These are phyloP conservation scores for Loris lydekkerianus DNA, from an alignment of 2,797 vertebrate genomes.

Conservation along the genomic window DNA sequence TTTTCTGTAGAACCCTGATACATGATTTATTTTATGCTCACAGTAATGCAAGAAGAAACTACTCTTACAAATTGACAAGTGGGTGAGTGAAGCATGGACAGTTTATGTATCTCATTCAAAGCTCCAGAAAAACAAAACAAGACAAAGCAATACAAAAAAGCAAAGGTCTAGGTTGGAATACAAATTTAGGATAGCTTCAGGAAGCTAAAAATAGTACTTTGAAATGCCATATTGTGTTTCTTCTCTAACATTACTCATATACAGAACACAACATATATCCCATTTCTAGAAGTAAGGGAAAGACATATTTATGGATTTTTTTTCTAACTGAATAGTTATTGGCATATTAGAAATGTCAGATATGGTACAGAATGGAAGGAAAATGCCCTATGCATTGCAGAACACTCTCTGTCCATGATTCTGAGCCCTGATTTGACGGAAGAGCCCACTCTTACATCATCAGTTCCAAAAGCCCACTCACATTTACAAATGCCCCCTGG, in stretches of 20 bases:
- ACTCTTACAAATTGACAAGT: neutral
- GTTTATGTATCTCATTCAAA: neutral
- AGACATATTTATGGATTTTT: neutral
- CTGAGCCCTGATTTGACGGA: neutral
- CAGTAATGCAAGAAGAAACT: neutral
- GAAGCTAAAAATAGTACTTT: neutral
- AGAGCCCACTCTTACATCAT: neutral
- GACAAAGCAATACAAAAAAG: too few species aligned
- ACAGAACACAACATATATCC: neutral
- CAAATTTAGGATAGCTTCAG: neutral
- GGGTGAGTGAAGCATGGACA: neutral
- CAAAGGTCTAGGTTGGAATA: neutral
- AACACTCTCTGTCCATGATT: neutral
- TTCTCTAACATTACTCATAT: neutral
- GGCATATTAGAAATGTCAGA: neutral
- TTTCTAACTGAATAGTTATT: neutral
- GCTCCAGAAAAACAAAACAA: neutral
- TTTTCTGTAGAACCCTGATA: neutral
- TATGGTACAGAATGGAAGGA: neutral
- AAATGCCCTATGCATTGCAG: neutral
- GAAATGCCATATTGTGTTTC: neutral
- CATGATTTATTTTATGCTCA: neutral
- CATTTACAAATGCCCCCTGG: neutral
- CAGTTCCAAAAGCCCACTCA: neutral
- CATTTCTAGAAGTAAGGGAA: conserved; percentile 24